Conservation (phyloP, 1,140 invertebrate species). For the Procambarus virginalis region DNA sequence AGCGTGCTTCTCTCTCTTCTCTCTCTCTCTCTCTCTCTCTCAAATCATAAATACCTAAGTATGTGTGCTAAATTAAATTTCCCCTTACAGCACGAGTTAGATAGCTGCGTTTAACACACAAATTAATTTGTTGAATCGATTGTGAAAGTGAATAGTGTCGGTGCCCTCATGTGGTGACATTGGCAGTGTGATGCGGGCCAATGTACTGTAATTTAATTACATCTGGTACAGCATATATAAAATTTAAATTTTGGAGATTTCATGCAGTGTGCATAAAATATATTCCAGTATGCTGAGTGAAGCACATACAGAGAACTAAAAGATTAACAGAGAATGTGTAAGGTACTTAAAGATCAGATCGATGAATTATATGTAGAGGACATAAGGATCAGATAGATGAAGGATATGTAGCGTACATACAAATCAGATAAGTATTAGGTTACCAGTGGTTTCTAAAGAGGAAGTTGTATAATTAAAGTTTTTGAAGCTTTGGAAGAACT, state of each 20-base stretch:
- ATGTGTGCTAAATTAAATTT: conserved; percentile 4
- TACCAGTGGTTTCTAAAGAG: too few relatives aligned
- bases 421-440: too few relatives aligned
- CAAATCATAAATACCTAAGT: conserved; percentile 1
- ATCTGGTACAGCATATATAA: background rate
- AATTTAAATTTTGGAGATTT: background rate
- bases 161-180: background rate
- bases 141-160: background rate
- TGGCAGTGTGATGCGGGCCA: background rate
- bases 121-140: background rate
- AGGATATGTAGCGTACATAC: too few relatives aligned
- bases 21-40: background rate
- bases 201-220: too few relatives aligned
- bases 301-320: too few relatives aligned
- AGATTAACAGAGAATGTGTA: too few relatives aligned
- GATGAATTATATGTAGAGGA: too few relatives aligned
- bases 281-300: too few relatives aligned
- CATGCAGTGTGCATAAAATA: background rate
- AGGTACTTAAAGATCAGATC: too few relatives aligned
- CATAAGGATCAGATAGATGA: too few relatives aligned
- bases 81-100: conserved; percentile 9
- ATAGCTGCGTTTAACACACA: background rate
- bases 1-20: conserved; percentile 8
- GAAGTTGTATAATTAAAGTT: too few relatives aligned
- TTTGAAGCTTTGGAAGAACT: too few relatives aligned